Base-by-base conservation (phyloP, 2,797 vertebrate species). In the Garrulus glandarius region DNA sequence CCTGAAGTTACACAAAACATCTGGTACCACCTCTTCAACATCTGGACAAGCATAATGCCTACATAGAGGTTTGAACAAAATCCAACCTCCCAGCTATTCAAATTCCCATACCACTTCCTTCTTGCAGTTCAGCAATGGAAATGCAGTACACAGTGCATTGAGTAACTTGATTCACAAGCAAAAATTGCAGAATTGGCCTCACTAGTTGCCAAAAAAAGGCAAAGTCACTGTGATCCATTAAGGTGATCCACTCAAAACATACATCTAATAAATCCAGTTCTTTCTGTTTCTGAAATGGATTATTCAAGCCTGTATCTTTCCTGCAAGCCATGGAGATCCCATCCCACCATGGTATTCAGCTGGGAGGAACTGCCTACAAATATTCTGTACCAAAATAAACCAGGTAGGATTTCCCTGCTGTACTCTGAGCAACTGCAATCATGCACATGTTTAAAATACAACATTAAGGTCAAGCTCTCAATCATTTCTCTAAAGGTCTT, bases 321-420 rank as follows among this genome's bases (percentile, higher is more conserved):
- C 37, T 34, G 20, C 20, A 63, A 91, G 43, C 36, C 50, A 27
- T 5, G 6, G 34, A 94, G 43, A 76, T 39, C n/a, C 59, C 68
- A 71, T 39, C 30, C 71, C 68, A 75, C 44, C 0, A 2, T 0
- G 0, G 19, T 18, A 21, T 53, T 37, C 12, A 5, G 30, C 55
- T 34, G 30, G 37, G 56, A 60, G 10, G 15, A 79, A 55, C 23
- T 34, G n/a, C 87, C 83, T 16, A 44, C 8, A 15, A 30, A 60
- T 34, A 53, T 23, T 69, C 32, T 8, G 27, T 4, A 43, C 22
- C 61, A 68, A 76, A 89, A 30, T 14, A 83, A 79, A 55, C 12
- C 84, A 61, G 37, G 56, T 15, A 43, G 67, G 67, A 75, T 39
- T 39, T 52, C 56, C 68, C 64, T 76, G 56, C 43, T 64, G 39